Percentiles rank a stretch among this genome's conserved stretches.
Conservation (phyloP, 2,113 vertebrate species). For the Paracanthobrama guichenoti region DNA sequence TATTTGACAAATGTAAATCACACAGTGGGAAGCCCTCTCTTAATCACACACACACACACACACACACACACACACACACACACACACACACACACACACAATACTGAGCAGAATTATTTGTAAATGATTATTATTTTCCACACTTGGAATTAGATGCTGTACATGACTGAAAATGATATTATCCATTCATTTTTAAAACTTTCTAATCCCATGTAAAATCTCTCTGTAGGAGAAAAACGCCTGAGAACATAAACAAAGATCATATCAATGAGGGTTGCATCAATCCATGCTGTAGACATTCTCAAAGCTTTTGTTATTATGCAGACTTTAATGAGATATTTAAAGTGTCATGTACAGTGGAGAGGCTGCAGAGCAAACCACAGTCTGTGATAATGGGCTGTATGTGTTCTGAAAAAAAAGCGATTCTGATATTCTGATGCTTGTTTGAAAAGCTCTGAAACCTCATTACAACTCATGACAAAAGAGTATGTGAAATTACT, state of each 20-base stretch:
- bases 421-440: neutral
- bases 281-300: neutral
- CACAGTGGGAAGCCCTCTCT: neutral
- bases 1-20: neutral
- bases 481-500: neutral
- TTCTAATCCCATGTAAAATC: neutral
- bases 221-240: neutral
- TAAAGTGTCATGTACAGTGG: neutral
- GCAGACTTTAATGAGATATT: constrained; percentile 19
- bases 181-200: neutral
- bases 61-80: too few species aligned
- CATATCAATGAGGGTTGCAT: neutral
- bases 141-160: neutral
- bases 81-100: too few species aligned
- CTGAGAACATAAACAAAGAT: neutral
- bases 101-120: neutral
- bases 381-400: neutral
- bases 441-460: neutral
- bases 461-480: neutral
- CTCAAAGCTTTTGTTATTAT: neutral
- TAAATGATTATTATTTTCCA: neutral
- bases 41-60: neutral
- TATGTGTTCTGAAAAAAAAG: neutral
- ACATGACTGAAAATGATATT: neutral
- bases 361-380: neutral